Percentiles rank a stretch among this genome's conserved stretches.
These are phyloP conservation scores for Kradibia gibbosae DNA, from an alignment of 1,140 invertebrate species.

Conservation along the genomic window DNA sequence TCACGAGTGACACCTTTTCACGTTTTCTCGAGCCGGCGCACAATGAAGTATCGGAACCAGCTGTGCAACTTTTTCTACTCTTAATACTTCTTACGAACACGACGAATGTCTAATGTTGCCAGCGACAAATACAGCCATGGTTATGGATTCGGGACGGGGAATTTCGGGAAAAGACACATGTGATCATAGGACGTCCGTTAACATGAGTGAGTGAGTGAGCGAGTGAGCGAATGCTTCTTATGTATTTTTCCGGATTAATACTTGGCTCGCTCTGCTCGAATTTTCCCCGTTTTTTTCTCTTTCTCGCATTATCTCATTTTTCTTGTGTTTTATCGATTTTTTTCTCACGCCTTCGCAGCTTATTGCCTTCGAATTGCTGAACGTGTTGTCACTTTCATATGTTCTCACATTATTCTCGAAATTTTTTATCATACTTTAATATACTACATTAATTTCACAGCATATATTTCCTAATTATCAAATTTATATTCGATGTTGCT, in stretches of 20 bases:
- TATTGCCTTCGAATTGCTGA: not conserved
- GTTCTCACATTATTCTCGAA: not conserved
- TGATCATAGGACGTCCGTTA: constrained; percentile 28
- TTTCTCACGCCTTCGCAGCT: not conserved
- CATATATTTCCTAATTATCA: too few relatives aligned
- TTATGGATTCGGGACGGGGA: too few relatives aligned
- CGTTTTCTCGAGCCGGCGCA: not conserved
- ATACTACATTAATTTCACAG: not conserved
- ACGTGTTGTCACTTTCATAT: not conserved
- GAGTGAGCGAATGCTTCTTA: not conserved
- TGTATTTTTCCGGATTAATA: constrained; percentile 44
- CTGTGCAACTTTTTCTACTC: constrained; percentile 52
- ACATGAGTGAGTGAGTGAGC: too few relatives aligned
- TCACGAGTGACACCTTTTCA: constrained; percentile 22
- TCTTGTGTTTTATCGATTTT: not conserved
- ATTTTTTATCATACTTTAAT: not conserved
- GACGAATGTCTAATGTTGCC: too few relatives aligned
- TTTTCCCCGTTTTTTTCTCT: constrained; percentile 13
- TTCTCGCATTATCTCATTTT: constrained; percentile 20
- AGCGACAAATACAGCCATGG: too few relatives aligned
- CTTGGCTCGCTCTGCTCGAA: constrained; percentile 24
- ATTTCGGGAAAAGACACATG: not conserved
- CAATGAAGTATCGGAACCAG: constrained; percentile 59
- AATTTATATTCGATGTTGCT: too few relatives aligned
- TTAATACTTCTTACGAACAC: too few relatives aligned